Evolutionary conservation across 2,113 vertebrate genomes (phyloP), one percentile per base, ranked within the genome.

Genomic region (Capricornis sumatraensis): DNA sequence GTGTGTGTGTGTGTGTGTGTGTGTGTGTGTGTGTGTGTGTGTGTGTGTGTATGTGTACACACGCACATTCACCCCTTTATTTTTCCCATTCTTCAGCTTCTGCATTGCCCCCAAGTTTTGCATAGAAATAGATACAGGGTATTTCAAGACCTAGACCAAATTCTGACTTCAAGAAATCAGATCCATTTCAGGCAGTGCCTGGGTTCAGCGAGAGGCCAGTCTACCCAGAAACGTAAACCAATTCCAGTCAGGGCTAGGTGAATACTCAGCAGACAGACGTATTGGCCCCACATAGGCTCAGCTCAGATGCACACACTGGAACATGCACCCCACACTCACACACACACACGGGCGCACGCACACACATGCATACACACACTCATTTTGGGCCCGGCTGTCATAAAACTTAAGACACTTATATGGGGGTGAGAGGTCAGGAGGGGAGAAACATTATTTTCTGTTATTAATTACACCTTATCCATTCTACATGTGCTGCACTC

Each of bases 401-500:
- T 98, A 99, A 99, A 99, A 98, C 91, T 83, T 85, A 97, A 99
- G 98, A 98, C 98, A 98, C 97, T 98, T 98, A 97, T 96, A 97
- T 82, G 98, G 96, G 98, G 98, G 98, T 98, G 98, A 98, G 97
- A 98, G 99, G 98, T 98, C 98, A 96, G 97, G 55, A 98, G 93
- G 93, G 74, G 98, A 76, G 97, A 97, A 98, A 97, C 96, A 95
- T 98, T 97, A 98, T 98, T 99, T 99, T 99, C 98, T 99, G 99
- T 98, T 99, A 98, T 99, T 99, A 98, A 99, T 99, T 99, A 98
- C 64, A 0, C 83, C 47, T 98, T 98, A 98, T 98, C 98, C 98
- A 0, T 85, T 97, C 96, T 97, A 98, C 98, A 95, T 97, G 97
- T 76, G 95, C 98, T 97, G 95, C 88, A 2, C 96, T 98, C 95